Conservation (phyloP, 2,888 invertebrate genomes). For the Eueremaeus valkanovi region DNA sequence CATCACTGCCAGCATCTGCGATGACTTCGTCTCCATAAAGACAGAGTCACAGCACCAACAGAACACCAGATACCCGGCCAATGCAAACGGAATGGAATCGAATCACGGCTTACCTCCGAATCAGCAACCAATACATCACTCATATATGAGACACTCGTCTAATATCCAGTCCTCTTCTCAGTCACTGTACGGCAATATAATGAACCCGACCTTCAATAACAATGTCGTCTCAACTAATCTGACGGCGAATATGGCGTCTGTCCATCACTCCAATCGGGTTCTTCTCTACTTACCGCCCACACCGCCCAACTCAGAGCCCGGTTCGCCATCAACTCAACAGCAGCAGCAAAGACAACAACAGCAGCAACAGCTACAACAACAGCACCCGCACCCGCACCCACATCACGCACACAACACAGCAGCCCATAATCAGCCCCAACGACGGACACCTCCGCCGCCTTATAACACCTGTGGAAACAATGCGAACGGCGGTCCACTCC, state of each 20-base stretch:
- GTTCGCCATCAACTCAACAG: constrained; percentile 58
- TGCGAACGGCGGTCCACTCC: background rate
- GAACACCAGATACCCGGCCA: constrained; percentile 8
- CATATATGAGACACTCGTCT: constrained; percentile 12
- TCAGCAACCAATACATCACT: constrained; percentile 27
- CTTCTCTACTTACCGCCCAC: constrained; percentile 75
- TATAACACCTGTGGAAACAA: background rate
- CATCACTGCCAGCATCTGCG: constrained; percentile 37
- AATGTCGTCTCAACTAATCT: background rate
- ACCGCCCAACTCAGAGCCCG: constrained; percentile 82
- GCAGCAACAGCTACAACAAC: constrained; percentile 12
- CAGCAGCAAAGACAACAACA: constrained; percentile 12
- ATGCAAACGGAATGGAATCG: background rate
- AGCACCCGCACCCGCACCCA: background rate
- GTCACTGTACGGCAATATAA: constrained; percentile 31
- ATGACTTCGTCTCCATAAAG: constrained; percentile 35
- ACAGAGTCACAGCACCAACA: constrained; percentile 21
- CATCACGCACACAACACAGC: constrained; percentile 1
- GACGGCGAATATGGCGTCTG: constrained; percentile 3
- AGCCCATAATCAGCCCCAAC: background rate
- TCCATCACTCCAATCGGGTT: constrained; percentile 26
- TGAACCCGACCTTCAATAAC: background rate
- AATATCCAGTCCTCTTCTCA: constrained; percentile 1
- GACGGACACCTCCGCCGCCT: constrained; percentile 36
- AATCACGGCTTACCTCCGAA: background rate